Evolutionary conservation across 2,888 invertebrate species (phyloP).

Genomic region (Xanthorhoe spadicearia): DNA sequence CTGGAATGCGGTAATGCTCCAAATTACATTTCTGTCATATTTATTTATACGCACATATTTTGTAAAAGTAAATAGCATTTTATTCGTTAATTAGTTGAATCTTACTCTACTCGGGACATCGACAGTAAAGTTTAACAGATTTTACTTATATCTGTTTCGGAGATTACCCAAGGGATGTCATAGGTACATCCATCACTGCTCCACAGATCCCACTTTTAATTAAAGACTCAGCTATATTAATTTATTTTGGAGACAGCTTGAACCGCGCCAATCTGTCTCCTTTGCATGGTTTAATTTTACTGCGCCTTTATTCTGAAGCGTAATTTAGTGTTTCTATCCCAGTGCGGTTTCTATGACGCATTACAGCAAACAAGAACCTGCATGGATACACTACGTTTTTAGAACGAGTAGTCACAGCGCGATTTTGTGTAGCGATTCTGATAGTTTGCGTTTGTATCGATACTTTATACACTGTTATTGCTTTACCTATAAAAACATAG

Average conservation of each 20-base stretch:
- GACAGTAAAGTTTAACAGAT: background rate
- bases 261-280: slow-evolving; percentile 36
- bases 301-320: background rate
- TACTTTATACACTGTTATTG: too few relatives aligned
- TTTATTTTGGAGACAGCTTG: slow-evolving; percentile 49
- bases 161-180: slow-evolving; percentile 23
- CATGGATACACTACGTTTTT: too few relatives aligned
- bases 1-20: too few relatives aligned
- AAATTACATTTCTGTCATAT: too few relatives aligned
- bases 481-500: too few relatives aligned
- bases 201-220: slow-evolving; percentile 50
- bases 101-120: background rate
- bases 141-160: background rate
- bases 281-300: slow-evolving; percentile 32
- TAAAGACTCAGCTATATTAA: slow-evolving; percentile 49
- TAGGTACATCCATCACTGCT: slow-evolving; percentile 48
- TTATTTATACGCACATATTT: too few relatives aligned
- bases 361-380: background rate
- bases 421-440: too few relatives aligned
- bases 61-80: too few relatives aligned
- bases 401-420: too few relatives aligned
- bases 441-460: too few relatives aligned
- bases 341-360: background rate
- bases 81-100: too few relatives aligned
- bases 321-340: background rate